Evolutionary conservation across 2,888 invertebrate genomes (phyloP).

Genomic region (Incurvaria masculella): DNA sequence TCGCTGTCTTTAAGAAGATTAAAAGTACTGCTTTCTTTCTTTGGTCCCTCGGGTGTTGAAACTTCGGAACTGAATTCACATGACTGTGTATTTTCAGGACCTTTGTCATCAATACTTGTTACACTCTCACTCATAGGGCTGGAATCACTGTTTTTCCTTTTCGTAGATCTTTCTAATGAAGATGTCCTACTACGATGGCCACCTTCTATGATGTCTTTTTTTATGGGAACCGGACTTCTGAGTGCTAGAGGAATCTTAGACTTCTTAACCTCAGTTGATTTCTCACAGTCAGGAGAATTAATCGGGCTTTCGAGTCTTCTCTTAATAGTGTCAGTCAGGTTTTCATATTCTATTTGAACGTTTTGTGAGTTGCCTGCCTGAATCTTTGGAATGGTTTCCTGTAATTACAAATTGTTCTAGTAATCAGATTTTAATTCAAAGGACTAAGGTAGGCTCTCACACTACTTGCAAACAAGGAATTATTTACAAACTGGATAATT

Average conservation of each 20-base stretch:
- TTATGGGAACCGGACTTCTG: conserved; percentile 39
- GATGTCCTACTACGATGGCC: conserved; percentile 29
- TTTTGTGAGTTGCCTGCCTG: conserved; percentile 15
- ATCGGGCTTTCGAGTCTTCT: conserved; percentile 51
- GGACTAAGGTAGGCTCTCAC: background rate
- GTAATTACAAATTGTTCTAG: background rate
- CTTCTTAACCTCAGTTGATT: conserved; percentile 33
- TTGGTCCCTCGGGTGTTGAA: conserved; percentile 34
- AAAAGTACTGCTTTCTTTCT: conserved; percentile 57
- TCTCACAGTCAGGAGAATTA: conserved; percentile 36
- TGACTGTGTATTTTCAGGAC: conserved; percentile 19
- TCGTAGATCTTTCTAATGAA: conserved; percentile 25
- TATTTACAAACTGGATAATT: background rate
- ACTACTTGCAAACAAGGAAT: background rate
- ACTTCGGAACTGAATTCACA: conserved; percentile 20
- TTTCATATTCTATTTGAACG: conserved; percentile 48
- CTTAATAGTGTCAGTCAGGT: conserved; percentile 63
- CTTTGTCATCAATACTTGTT: conserved; percentile 24
- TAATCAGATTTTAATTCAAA: background rate
- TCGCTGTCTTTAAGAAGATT: conserved; percentile 64
- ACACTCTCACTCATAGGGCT: conserved; percentile 20
- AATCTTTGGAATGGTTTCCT: background rate
- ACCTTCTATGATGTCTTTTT: conserved; percentile 31
- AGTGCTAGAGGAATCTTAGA: conserved; percentile 45
- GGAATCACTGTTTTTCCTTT: conserved; percentile 15